phyloP scores from a whole-genome alignment of 2,113 vertebrate genomes.

The Stercorarius parasiticus region DNA sequence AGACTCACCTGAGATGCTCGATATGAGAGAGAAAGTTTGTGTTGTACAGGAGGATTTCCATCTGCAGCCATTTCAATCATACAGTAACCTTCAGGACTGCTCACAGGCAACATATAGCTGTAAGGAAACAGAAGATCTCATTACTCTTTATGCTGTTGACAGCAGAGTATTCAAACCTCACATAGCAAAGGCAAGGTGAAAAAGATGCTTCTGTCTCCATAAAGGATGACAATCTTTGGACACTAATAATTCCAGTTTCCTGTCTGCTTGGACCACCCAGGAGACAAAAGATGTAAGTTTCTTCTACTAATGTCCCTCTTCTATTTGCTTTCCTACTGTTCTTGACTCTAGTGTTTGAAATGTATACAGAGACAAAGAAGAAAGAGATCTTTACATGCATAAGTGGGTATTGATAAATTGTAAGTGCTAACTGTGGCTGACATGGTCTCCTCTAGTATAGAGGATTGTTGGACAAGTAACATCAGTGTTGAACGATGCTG shows the following conservation, averaged over 20 bases:
- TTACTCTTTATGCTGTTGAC: constrained; percentile 60
- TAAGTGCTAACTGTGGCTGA: constrained; percentile 39
- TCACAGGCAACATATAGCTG: constrained; percentile 79
- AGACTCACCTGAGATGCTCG: constrained; percentile 75
- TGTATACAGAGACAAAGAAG: background rate
- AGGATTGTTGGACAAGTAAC: constrained; percentile 26
- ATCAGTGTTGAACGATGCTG: constrained; percentile 52
- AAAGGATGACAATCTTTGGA: background rate
- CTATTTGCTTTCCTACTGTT: background rate
- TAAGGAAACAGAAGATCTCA: constrained; percentile 64
- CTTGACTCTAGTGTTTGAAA: constrained; percentile 29
- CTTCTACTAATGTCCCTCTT: background rate
- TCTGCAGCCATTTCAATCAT: constrained; percentile 81
- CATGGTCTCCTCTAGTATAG: background rate
- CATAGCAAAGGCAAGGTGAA: background rate
- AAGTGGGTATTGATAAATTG: constrained; percentile 29
- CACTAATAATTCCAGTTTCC: background rate
- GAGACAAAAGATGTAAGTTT: constrained; percentile 18
- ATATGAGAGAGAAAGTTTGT: constrained; percentile 63
- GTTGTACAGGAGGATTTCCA: constrained; percentile 72
- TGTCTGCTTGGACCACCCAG: background rate
- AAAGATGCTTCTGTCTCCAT: background rate
- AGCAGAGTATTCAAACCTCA: background rate
- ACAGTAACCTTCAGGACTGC: constrained; percentile 72
- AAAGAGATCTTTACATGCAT: background rate